Evolutionary conservation across 2,113 vertebrate genomes (phyloP).

Genomic region (Sclerurus mexicanus): DNA sequence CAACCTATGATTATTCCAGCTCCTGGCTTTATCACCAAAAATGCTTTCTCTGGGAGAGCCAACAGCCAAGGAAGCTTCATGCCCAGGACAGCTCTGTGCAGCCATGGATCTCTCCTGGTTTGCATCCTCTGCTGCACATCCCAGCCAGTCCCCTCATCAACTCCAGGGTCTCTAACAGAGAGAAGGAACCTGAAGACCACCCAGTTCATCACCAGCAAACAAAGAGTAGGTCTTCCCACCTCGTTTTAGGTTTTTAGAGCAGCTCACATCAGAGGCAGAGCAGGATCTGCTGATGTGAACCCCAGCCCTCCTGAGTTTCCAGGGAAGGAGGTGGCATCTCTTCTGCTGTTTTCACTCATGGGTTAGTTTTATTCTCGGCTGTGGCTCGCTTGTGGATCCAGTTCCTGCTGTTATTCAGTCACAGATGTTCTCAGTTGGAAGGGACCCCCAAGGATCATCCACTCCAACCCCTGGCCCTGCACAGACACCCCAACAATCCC

Average conservation of each 20-base stretch:
- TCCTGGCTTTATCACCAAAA: background rate
- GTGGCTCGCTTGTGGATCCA: background rate
- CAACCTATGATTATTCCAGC: background rate
- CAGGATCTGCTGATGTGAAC: background rate
- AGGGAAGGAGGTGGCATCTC: background rate
- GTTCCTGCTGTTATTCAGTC: background rate
- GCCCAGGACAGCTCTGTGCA: background rate
- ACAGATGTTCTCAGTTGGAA: background rate
- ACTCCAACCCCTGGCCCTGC: background rate
- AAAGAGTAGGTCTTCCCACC: background rate
- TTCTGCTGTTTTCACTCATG: background rate
- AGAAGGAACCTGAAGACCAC: background rate
- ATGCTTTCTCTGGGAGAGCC: background rate
- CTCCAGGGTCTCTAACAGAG: background rate
- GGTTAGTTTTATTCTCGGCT: background rate
- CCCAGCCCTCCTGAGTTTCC: background rate
- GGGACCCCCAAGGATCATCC: accelerated
- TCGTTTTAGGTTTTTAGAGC: background rate
- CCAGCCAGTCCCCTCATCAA: background rate
- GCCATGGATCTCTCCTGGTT: background rate
- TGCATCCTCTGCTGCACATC: background rate
- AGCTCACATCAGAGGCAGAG: background rate
- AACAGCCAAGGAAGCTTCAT: background rate
- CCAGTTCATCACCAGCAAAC: background rate
- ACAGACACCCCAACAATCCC: background rate